phyloP scores from a whole-genome alignment of 2,888 invertebrate genomes.

The Chrysopilus asiliformis region DNA sequence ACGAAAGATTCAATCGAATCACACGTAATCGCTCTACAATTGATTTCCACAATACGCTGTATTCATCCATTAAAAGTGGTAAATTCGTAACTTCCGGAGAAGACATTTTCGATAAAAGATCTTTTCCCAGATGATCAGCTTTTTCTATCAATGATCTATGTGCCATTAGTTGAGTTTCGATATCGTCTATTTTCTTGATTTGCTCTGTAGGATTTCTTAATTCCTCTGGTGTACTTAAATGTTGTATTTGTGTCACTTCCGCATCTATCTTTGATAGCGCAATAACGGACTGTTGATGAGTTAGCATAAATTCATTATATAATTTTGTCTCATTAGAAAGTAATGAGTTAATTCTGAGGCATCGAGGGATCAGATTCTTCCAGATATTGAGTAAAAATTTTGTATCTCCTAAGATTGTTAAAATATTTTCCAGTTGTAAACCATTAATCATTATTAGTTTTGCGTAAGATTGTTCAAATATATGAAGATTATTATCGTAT shows the following conservation, averaged over 20 bases:
- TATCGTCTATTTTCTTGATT: slow-evolving; percentile 28
- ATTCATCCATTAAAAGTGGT: slow-evolving; percentile 50
- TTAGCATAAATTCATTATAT: slow-evolving; percentile 53
- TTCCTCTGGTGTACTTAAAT: slow-evolving; percentile 39
- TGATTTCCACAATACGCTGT: slow-evolving; percentile 48
- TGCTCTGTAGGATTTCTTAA: slow-evolving; percentile 21
- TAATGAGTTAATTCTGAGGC: slow-evolving; percentile 43
- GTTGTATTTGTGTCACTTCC: slow-evolving; percentile 53
- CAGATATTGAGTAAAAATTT: slow-evolving; percentile 55
- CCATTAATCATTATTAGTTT: slow-evolving; percentile 52
- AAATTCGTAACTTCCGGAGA: slow-evolving; percentile 42
- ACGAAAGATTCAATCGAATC: slow-evolving; percentile 26
- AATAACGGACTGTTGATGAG: slow-evolving; percentile 57
- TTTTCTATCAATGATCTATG: slow-evolving; percentile 40
- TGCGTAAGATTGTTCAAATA: slow-evolving; percentile 55
- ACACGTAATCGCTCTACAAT: slow-evolving; percentile 41
- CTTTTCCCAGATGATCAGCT: slow-evolving; percentile 46
- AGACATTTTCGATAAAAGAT: slow-evolving; percentile 44
- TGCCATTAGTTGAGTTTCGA: slow-evolving; percentile 44
- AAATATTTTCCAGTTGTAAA: slow-evolving; percentile 54
- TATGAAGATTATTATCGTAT: slow-evolving; percentile 42
- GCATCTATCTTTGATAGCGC: slow-evolving; percentile 59
- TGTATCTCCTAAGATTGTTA: too few species aligned
- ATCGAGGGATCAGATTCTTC: slow-evolving; percentile 47
- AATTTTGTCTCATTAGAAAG: slow-evolving; percentile 44